Percentiles rank a stretch among this genome's conserved stretches.
These are phyloP conservation scores for Ctenicera cuprea DNA, from an alignment of 2,888 invertebrate genomes.

Conservation along the genomic window DNA sequence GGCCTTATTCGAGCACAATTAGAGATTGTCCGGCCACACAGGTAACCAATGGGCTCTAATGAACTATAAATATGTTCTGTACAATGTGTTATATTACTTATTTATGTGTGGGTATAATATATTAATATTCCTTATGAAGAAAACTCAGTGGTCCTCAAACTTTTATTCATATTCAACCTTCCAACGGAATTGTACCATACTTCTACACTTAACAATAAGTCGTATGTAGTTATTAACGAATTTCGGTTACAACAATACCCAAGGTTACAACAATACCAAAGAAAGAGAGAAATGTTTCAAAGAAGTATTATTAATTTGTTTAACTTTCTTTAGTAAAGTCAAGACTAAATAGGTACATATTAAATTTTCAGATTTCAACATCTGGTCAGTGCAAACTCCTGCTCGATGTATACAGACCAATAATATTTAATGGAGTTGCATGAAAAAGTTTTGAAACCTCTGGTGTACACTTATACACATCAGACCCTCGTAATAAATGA, in stretches of 20 bases:
- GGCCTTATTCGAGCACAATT: slow-evolving; percentile 72
- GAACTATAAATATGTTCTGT: slow-evolving; percentile 72
- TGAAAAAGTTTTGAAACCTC: slow-evolving; percentile 43
- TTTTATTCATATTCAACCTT: no score
- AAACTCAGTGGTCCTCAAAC: slow-evolving; percentile 42
- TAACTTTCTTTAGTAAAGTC: no score
- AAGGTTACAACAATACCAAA: no score
- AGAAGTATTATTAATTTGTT: no score
- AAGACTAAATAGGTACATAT: no score
- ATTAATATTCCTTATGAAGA: slow-evolving; percentile 65
- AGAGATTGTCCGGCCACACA: slow-evolving; percentile 71
- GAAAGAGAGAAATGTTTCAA: no score
- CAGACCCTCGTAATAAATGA: slow-evolving; percentile 62
- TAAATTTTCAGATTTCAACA: no score
- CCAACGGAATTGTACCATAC: no score
- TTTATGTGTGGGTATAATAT: slow-evolving; percentile 71
- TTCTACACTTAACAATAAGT: no score
- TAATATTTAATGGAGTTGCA: no score
- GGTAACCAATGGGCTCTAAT: slow-evolving; percentile 71
- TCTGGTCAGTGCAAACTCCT: not conserved
- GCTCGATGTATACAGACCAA: not conserved
- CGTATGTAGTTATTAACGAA: no score
- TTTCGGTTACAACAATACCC: no score
- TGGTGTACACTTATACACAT: slow-evolving; percentile 60
- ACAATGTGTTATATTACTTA: slow-evolving; percentile 72